Evolutionary conservation across 2,888 invertebrate species (phyloP).

Genomic region (Dolichomitus sp.): DNA sequence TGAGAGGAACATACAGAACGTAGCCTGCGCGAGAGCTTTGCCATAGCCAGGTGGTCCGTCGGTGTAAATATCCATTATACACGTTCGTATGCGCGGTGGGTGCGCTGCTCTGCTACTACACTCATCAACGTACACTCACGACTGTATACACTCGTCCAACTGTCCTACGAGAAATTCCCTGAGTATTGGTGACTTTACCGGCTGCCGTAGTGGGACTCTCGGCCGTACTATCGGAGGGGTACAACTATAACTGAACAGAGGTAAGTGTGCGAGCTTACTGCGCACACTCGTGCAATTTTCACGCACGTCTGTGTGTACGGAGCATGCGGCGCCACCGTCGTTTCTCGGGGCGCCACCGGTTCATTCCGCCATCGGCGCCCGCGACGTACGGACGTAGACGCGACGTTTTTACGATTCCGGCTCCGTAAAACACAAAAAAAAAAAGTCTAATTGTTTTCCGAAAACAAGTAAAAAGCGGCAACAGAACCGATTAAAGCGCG

Average conservation of each 20-base stretch:
- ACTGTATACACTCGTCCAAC: not conserved
- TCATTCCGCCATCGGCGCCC: constrained; percentile 82
- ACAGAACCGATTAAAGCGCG: not conserved
- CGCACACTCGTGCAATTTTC: constrained; percentile 8
- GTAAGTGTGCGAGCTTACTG: not conserved
- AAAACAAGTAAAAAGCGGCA: not conserved
- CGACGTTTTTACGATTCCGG: constrained; percentile 37
- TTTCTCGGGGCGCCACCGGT: constrained; percentile 80
- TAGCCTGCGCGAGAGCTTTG: constrained; percentile 64
- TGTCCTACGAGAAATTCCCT: not conserved
- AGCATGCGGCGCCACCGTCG: constrained; percentile 79
- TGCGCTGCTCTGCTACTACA: constrained; percentile 36
- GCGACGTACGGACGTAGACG: constrained; percentile 78
- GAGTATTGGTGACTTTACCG: constrained; percentile 8
- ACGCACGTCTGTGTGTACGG: constrained; percentile 67
- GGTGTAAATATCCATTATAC: constrained; percentile 82
- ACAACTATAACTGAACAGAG: too few relatives aligned
- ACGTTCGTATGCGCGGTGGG: constrained; percentile 63
- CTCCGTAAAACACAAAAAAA: constrained; percentile 3
- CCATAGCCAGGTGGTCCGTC: constrained; percentile 81
- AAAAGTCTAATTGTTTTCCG: not conserved
- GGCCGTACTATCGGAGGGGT: not conserved
- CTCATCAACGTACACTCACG: not conserved
- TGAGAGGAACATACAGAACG: constrained; percentile 47
- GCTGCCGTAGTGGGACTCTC: constrained; percentile 14